Conservation (phyloP, 1,140 invertebrate genomes). For the Mactra quadrangularis region DNA sequence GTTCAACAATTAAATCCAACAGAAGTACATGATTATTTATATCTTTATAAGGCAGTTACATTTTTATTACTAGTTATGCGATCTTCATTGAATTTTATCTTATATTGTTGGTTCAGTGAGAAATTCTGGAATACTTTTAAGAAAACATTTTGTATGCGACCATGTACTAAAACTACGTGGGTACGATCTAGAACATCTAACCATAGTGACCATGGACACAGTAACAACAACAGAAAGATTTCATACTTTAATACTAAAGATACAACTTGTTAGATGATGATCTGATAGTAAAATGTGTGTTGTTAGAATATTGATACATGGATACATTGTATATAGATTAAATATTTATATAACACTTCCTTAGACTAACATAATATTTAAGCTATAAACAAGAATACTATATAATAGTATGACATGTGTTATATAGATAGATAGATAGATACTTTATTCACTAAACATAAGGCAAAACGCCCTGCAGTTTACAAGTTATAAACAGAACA, state of each 20-base stretch:
- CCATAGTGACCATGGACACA: slow-evolving; percentile 64
- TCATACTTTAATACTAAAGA: slow-evolving; percentile 73
- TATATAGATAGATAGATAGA: too few relatives aligned
- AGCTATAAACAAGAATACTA: too few relatives aligned
- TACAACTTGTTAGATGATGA: slow-evolving; percentile 75
- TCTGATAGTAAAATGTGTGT: too few relatives aligned
- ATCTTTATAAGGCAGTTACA: slow-evolving; percentile 53
- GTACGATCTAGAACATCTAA: slow-evolving; percentile 47
- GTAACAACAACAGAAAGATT: slow-evolving; percentile 68
- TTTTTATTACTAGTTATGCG: slow-evolving; percentile 87
- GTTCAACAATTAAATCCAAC: slow-evolving; percentile 84
- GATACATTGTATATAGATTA: too few relatives aligned
- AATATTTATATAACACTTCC: too few relatives aligned
- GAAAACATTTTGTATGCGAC: slow-evolving; percentile 86
- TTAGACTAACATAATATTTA: too few relatives aligned
- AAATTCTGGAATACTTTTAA: slow-evolving; percentile 91
- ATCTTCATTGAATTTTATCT: slow-evolving; percentile 89
- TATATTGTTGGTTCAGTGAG: slow-evolving; percentile 91
- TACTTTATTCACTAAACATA: too few relatives aligned
- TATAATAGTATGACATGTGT: too few relatives aligned
- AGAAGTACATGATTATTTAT: neutral
- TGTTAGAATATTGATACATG: too few relatives aligned
- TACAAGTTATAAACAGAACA: too few relatives aligned
- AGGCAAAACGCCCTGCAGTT: too few relatives aligned
- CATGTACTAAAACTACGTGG: slow-evolving; percentile 60